Conservation (phyloP, 2,797 vertebrate genomes). For the Sebastes diploproa region DNA sequence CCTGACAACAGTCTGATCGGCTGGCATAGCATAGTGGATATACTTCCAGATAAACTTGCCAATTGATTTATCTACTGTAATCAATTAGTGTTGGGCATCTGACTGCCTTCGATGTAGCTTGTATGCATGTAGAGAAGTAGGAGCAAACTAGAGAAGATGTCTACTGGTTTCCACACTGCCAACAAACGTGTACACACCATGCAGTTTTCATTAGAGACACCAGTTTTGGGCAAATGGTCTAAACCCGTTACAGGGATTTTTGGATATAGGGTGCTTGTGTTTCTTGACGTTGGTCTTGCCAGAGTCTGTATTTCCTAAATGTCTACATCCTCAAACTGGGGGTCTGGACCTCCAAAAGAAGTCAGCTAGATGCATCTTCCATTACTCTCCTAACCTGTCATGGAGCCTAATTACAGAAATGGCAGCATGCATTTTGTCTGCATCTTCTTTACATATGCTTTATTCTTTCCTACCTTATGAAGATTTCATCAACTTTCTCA, state of each 20-base stretch:
- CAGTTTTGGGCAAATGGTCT: not conserved
- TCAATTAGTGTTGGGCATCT: not conserved
- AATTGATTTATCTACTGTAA: not conserved
- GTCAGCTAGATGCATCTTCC: not conserved
- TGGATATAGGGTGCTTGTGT: not conserved
- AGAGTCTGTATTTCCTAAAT: not conserved
- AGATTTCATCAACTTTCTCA: conserved; percentile 5
- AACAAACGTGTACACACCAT: not conserved
- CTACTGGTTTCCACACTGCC: not conserved
- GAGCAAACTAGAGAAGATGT: not conserved
- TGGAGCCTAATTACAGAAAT: not conserved
- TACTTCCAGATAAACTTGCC: not conserved
- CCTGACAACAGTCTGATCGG: not conserved
- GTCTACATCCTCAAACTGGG: not conserved
- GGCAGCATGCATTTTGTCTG: not conserved
- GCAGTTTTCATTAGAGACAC: not conserved
- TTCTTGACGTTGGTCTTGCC: not conserved
- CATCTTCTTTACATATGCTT: not conserved
- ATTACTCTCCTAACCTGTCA: not conserved
- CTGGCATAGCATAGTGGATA: no score
- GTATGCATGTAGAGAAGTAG: not conserved
- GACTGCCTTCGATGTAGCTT: not conserved
- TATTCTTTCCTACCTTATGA: not conserved
- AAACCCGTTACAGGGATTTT: not conserved
- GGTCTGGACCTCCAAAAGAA: not conserved